These are phyloP conservation scores for Chaunax sp. DNA, from an alignment of 2,797 vertebrate species.

Conservation along the genomic window DNA sequence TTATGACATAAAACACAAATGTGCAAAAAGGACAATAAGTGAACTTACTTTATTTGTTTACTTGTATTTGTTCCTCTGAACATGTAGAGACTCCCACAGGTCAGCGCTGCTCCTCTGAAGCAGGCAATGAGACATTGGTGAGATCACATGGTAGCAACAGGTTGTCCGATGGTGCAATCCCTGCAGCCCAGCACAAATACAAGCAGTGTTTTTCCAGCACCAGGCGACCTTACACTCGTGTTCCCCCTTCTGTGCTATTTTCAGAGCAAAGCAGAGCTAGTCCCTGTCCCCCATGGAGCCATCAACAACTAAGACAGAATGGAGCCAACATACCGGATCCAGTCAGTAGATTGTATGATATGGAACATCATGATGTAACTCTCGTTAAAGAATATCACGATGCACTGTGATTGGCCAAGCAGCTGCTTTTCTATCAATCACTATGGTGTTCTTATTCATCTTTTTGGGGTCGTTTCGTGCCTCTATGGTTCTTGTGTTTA, in stretches of 20 bases:
- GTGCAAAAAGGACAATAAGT: constrained; percentile 3
- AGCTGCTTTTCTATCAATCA: constrained; percentile 9
- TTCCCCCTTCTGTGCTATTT: constrained; percentile 79
- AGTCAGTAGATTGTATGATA: not conserved
- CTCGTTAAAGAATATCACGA: not conserved
- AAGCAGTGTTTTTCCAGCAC: constrained; percentile 69
- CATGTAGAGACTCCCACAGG: not conserved
- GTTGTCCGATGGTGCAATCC: constrained; percentile 73
- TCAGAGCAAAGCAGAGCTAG: constrained; percentile 62
- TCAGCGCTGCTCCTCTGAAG: constrained; percentile 13
- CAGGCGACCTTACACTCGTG: constrained; percentile 45
- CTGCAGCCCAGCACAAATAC: constrained; percentile 33
- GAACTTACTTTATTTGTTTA: constrained; percentile 34
- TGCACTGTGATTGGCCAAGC: not conserved
- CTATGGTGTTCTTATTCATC: not conserved
- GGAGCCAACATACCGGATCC: not conserved
- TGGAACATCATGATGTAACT: not conserved
- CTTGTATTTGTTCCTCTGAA: constrained; percentile 27
- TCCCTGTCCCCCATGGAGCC: constrained; percentile 23
- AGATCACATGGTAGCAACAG: constrained; percentile 55
- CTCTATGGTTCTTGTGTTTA: too few relatives aligned
- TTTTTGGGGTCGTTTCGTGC: not conserved
- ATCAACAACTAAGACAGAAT: constrained; percentile 19
- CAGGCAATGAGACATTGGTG: constrained; percentile 21
- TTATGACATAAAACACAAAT: not conserved